Percentiles rank a stretch among this genome's conserved stretches.
Conservation (phyloP, 2,888 invertebrate genomes). For the Nomada fabriciana region DNA sequence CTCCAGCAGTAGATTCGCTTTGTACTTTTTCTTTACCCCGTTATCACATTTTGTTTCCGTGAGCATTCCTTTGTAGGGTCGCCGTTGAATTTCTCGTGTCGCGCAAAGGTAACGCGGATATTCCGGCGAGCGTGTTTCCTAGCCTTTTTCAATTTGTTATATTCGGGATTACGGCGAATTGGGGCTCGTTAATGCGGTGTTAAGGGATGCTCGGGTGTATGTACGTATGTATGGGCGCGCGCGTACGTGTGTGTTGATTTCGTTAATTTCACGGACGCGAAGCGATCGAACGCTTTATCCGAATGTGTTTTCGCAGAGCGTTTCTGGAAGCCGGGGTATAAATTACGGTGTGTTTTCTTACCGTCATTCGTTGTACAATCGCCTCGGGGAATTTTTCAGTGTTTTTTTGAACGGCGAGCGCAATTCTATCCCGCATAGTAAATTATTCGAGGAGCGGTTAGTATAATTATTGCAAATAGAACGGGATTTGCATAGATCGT, state of each 20-base stretch:
- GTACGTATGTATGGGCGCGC: too few species aligned
- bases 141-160: constrained; percentile 19
- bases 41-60: neutral
- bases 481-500: neutral
- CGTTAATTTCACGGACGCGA: constrained; percentile 18
- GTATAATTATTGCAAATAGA: constrained; percentile 4
- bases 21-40: neutral
- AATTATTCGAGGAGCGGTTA: neutral
- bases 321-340: neutral
- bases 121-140: neutral
- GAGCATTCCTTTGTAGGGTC: too few species aligned
- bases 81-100: too few species aligned
- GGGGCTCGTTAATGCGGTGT: constrained; percentile 23
- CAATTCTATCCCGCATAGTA: neutral
- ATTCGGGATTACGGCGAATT: constrained; percentile 33
- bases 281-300: neutral
- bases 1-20: neutral
- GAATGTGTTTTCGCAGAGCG: neutral
- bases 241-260: constrained; percentile 5
- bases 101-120: neutral
- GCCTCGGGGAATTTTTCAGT: too few species aligned
- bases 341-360: too few species aligned
- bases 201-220: neutral
- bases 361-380: too few species aligned
- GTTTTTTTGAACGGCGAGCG: too few species aligned